A percentile compares a stretch with the other conserved stretches of the same genome.
Evolutionary conservation across 2,797 vertebrate species (phyloP).

Genomic region (Protonibea diacanthus): DNA sequence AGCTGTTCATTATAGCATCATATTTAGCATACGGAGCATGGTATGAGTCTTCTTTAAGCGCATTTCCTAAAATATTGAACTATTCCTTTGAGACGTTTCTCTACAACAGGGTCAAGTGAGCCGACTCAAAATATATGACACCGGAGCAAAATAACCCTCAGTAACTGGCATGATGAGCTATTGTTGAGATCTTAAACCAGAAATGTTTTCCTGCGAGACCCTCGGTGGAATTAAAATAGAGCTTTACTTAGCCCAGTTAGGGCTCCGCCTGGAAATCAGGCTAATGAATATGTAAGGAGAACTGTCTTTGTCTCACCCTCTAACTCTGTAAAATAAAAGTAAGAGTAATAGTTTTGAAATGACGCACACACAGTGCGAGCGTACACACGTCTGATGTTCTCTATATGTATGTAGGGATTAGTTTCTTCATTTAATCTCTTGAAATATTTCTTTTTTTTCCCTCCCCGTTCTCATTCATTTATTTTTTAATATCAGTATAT

Average conservation of each 20-base stretch:
- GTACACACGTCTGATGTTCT: conserved; percentile 21
- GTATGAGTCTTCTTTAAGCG: not conserved
- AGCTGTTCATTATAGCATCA: not conserved
- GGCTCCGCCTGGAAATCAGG: conserved; percentile 64
- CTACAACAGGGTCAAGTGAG: conserved; percentile 26
- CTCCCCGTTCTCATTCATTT: conserved; percentile 36
- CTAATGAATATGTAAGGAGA: conserved; percentile 71
- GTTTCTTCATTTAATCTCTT: conserved; percentile 58
- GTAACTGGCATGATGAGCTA: conserved; percentile 14
- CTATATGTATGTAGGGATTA: conserved; percentile 45
- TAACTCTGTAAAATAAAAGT: conserved; percentile 44
- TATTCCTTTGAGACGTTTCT: conserved; percentile 19
- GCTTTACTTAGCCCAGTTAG: conserved; percentile 69
- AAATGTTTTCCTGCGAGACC: conserved; percentile 66
- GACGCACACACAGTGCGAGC: conserved; percentile 9
- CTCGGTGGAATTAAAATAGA: conserved; percentile 60
- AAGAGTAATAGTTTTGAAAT: conserved; percentile 19
- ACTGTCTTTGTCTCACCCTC: conserved; percentile 60
- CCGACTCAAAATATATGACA: conserved; percentile 36
- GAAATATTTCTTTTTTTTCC: conserved; percentile 30
- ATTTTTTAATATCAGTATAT: conserved; percentile 62
- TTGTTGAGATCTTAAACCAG: conserved; percentile 58
- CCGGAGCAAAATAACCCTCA: conserved; percentile 35
- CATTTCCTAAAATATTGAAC: conserved; percentile 13
- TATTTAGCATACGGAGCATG: not conserved